Evolutionary conservation across 2,888 invertebrate genomes (phyloP).

Genomic region (Orgyia antiqua): DNA sequence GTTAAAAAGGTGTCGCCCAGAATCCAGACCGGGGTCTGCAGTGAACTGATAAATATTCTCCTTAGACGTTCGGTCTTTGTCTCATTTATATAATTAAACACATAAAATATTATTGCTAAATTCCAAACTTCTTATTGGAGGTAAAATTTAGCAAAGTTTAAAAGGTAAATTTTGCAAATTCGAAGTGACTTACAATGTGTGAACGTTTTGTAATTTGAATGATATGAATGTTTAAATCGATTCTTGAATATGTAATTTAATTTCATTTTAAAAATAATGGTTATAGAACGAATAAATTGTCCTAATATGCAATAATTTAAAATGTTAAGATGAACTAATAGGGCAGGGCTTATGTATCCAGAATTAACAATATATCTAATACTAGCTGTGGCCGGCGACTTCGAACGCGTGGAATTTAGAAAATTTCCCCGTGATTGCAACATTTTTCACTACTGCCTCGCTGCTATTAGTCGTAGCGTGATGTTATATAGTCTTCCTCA

Average conservation of each 20-base stretch:
- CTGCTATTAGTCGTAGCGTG: too few relatives aligned
- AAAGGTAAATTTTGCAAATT: not conserved
- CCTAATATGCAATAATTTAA: too few relatives aligned
- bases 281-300: too few relatives aligned
- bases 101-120: slow-evolving; percentile 10
- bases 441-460: too few relatives aligned
- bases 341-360: too few relatives aligned
- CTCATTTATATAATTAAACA: slow-evolving; percentile 58
- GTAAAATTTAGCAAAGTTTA: not conserved
- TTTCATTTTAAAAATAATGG: not conserved
- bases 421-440: too few relatives aligned
- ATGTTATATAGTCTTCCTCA: too few relatives aligned
- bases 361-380: too few relatives aligned
- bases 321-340: too few relatives aligned
- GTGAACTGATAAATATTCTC: slow-evolving; percentile 63
- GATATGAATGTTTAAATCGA: not conserved
- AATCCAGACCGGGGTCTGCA: slow-evolving; percentile 54
- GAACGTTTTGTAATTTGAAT: not conserved
- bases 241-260: not conserved
- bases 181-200: not conserved
- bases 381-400: too few relatives aligned
- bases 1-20: slow-evolving; percentile 67
- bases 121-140: slow-evolving; percentile 2
- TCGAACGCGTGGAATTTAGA: too few relatives aligned
- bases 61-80: slow-evolving; percentile 36